Conservation (phyloP, 2,113 vertebrate species). For the human (Homo sapiens) region GRCh38 chr9:101890501-101891000, state of each 20-base stretch:
- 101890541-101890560: not conserved
- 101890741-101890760: not conserved
- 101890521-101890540: not conserved
- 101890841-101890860: not conserved
- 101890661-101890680: not conserved
- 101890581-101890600: not conserved
- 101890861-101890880: not conserved
- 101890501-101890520: not conserved
- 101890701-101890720: slow-evolving; percentile 23
- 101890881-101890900: not conserved
- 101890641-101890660: not conserved
- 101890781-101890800: not conserved
- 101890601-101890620: not conserved
- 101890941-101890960: not conserved
- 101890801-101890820: not conserved
- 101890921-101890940: not conserved
- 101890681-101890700: not conserved
- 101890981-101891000: not conserved
- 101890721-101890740: not conserved
- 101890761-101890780: not conserved
- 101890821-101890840: not conserved
- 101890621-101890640: not conserved
- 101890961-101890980: not conserved
- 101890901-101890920: not conserved
- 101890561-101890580: not conserved